Percentiles rank a stretch among this genome's conserved stretches.
Evolutionary conservation across 92 coral and sea anemone species (phyloP).

Genomic region (Phenganax marumi): DNA sequence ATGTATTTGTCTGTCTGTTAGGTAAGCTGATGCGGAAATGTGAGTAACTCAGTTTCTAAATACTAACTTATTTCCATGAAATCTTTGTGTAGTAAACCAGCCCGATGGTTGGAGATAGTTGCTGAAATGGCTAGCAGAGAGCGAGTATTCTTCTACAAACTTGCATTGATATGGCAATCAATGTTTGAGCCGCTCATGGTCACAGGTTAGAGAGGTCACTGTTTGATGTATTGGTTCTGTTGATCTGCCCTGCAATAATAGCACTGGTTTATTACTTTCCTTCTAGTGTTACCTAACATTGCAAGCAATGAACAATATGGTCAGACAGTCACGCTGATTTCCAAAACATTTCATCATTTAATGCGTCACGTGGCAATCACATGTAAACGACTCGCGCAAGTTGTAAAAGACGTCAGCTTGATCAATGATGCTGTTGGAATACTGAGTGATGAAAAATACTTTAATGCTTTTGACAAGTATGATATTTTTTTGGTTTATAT

Average conservation of each 20-base stretch:
- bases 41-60: background rate
- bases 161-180: constrained; percentile 95
- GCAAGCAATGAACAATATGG: constrained; percentile 68
- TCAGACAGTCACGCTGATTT: constrained; percentile 66
- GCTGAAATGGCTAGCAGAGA: constrained; percentile 87
- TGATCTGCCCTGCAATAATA: background rate
- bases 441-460: constrained; percentile 73
- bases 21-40: background rate
- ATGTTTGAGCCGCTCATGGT: constrained; percentile 79
- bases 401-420: constrained; percentile 59
- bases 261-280: background rate
- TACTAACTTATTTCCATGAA: background rate
- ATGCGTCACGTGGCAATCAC: constrained; percentile 84
- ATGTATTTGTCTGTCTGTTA: constrained; percentile 39
- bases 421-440: constrained; percentile 59
- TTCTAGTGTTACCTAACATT: constrained; percentile 68
- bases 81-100: constrained; percentile 58
- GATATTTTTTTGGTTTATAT: background rate
- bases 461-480: constrained; percentile 81
- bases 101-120: constrained; percentile 64
- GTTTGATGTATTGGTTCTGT: background rate
- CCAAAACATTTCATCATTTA: constrained; percentile 67
- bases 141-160: constrained; percentile 81
- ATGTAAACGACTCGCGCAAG: constrained; percentile 55
- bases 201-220: constrained; percentile 58